Percentiles rank a stretch among this genome's conserved stretches.
Evolutionary conservation across 2,797 vertebrate species (phyloP).

Genomic region (Scolopax rusticola): DNA sequence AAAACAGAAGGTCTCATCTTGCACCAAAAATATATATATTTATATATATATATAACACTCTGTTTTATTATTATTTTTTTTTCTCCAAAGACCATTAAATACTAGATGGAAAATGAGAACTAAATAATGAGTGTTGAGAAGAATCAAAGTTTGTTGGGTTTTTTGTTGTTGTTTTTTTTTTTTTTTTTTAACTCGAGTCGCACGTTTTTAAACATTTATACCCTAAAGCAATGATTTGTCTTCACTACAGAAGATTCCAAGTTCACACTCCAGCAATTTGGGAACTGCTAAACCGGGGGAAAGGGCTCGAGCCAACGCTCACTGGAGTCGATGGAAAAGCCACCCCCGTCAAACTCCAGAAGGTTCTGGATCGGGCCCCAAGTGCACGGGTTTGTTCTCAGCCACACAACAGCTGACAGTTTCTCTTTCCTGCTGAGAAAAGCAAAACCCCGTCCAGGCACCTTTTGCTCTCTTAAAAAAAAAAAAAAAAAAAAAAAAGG

Average conservation of each 20-base stretch:
- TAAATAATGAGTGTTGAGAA: constrained; percentile 75
- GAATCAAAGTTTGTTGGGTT: constrained; percentile 56
- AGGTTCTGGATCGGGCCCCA: constrained; percentile 32
- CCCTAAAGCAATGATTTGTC: constrained; percentile 72
- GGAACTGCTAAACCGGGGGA: constrained; percentile 53
- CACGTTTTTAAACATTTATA: constrained; percentile 72
- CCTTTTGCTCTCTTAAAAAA: not conserved
- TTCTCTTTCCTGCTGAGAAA: constrained; percentile 68
- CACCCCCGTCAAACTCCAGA: not conserved
- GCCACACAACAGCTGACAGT: constrained; percentile 74
- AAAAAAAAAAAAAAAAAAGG: too few relatives aligned
- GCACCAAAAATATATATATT: constrained; percentile 85
- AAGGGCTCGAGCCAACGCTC: constrained; percentile 13
- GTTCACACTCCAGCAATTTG: constrained; percentile 71
- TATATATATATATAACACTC: constrained; percentile 80
- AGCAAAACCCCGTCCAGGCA: constrained; percentile 38
- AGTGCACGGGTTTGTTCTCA: constrained; percentile 64
- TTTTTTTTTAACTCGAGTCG: constrained; percentile 63
- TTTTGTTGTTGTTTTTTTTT: constrained; percentile 36
- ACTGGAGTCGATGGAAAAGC: not conserved
- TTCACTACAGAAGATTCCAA: constrained; percentile 73
- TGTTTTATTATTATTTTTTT: constrained; percentile 80
- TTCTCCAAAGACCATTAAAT: constrained; percentile 89
- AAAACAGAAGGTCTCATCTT: constrained; percentile 90
- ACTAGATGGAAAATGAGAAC: constrained; percentile 83